Conservation (phyloP, 2,888 invertebrate species). For the Trissolcus japonicus region DNA sequence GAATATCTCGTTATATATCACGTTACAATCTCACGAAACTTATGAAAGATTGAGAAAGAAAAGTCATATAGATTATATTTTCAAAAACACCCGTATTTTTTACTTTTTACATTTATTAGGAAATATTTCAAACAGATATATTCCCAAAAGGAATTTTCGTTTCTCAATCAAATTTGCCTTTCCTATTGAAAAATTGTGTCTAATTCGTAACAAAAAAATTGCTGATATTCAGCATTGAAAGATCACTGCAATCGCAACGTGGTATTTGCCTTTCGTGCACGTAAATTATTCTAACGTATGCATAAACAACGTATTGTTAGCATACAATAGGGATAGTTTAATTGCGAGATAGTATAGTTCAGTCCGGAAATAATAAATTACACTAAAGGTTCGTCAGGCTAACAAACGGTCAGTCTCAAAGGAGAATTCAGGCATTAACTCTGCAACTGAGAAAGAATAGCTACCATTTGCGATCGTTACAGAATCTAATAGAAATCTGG, state of each 20-base stretch:
- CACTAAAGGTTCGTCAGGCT: conserved; percentile 55
- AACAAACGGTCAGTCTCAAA: conserved; percentile 56
- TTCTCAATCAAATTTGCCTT: too few relatives aligned
- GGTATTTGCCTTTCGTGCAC: not conserved
- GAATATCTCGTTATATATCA: too few relatives aligned
- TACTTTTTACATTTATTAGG: too few relatives aligned
- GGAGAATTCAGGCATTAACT: conserved; percentile 50
- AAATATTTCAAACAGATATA: too few relatives aligned
- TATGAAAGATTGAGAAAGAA: too few relatives aligned
- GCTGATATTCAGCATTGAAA: too few relatives aligned
- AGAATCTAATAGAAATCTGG: conserved; percentile 53
- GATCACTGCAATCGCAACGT: not conserved
- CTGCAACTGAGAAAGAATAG: conserved; percentile 51
- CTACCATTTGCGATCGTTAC: conserved; percentile 40
- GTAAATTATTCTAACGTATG: conserved; percentile 38
- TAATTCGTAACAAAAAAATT: too few relatives aligned
- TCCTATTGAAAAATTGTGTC: too few relatives aligned
- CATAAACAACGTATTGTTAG: conserved; percentile 51
- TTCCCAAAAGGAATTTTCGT: too few relatives aligned
- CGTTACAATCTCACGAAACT: too few relatives aligned
- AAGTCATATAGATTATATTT: too few relatives aligned
- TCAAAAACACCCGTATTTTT: too few relatives aligned
- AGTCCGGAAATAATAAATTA: conserved; percentile 54
- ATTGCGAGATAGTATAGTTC: conserved; percentile 26
- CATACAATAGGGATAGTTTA: conserved; percentile 14